These are phyloP conservation scores for Mesembrinibis cayennensis DNA, from an alignment of 2,113 vertebrate genomes.

Conservation along the genomic window DNA sequence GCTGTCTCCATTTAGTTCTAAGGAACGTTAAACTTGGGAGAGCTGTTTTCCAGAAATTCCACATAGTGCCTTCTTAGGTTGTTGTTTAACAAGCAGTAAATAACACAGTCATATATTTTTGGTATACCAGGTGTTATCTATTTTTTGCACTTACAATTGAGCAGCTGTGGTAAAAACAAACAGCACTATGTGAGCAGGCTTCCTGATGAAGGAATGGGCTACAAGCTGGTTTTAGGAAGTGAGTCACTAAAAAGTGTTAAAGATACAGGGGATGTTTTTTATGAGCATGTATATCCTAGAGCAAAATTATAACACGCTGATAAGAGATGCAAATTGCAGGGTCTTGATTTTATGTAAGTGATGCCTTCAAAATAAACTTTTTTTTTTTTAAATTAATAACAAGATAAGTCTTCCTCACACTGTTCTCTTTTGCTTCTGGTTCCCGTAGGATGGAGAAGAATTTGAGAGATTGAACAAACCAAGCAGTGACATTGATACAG, in stretches of 20 bases:
- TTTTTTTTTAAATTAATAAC: neutral
- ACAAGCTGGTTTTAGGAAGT: neutral
- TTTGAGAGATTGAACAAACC: constrained; percentile 88
- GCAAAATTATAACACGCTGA: neutral
- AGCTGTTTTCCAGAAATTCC: neutral
- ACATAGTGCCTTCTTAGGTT: neutral
- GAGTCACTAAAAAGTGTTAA: neutral
- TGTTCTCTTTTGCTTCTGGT: constrained; percentile 10
- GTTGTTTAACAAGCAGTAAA: neutral
- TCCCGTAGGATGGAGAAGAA: constrained; percentile 92
- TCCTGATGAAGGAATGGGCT: neutral
- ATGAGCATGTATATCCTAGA: neutral
- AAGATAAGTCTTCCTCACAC: neutral
- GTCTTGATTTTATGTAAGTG: neutral
- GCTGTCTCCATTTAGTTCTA: neutral
- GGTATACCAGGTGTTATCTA: neutral
- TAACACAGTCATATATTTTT: neutral
- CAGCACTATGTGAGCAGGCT: neutral
- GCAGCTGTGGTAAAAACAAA: neutral
- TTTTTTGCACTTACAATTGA: neutral
- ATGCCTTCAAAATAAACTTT: neutral
- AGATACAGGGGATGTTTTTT: neutral
- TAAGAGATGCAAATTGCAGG: neutral
- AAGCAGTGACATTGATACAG: constrained; percentile 87
- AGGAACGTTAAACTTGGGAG: neutral